These are phyloP conservation scores for Aplocera efformata DNA, from an alignment of 2,888 invertebrate genomes.

Conservation along the genomic window DNA sequence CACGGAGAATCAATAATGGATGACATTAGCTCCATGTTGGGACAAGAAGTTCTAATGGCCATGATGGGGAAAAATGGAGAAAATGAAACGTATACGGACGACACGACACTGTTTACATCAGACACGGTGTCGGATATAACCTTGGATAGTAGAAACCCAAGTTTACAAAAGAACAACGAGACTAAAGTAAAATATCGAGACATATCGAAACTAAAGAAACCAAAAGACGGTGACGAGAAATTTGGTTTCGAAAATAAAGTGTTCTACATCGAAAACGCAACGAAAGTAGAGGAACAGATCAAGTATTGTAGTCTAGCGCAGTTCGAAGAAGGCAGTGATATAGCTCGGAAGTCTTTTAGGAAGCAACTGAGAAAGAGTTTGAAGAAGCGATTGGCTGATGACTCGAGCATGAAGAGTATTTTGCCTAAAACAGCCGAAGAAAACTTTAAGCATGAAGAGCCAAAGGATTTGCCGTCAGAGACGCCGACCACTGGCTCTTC, in stretches of 20 bases:
- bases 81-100: constrained; percentile 86
- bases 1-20: constrained; percentile 90
- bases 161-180: constrained; percentile 80
- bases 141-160: constrained; percentile 75
- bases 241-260: constrained; percentile 88
- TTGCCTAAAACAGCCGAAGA: constrained; percentile 60
- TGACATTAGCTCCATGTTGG: constrained; percentile 87
- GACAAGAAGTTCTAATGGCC: constrained; percentile 84
- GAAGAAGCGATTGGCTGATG: constrained; percentile 62
- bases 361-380: constrained; percentile 66
- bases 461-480: constrained; percentile 6
- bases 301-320: constrained; percentile 90
- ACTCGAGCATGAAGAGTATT: constrained; percentile 52
- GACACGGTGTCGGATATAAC: constrained; percentile 77
- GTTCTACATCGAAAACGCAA: constrained; percentile 79
- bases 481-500: constrained; percentile 27
- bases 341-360: constrained; percentile 88
- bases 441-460: constrained; percentile 36
- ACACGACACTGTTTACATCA: constrained; percentile 83
- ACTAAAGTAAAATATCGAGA: constrained; percentile 74
- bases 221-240: constrained; percentile 75
- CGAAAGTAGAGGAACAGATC: constrained; percentile 79
- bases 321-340: constrained; percentile 91
- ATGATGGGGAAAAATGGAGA: constrained; percentile 82
- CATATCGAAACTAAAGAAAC: constrained; percentile 67